phyloP scores from a whole-genome alignment of 2,888 invertebrate species.

The Xestia rhomboidea region DNA sequence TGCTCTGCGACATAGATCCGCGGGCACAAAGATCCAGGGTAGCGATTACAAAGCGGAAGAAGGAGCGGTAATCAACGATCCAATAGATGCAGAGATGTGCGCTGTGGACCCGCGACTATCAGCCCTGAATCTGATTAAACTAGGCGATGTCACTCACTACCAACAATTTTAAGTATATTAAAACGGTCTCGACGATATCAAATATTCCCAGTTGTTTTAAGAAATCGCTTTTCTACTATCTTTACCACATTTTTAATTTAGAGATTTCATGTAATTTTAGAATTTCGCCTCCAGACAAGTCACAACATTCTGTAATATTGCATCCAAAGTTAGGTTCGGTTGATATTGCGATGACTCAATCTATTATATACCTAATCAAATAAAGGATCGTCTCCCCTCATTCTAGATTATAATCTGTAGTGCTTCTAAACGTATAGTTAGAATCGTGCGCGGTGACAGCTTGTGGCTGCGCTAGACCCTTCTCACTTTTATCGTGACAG shows the following conservation, averaged over 20 bases:
- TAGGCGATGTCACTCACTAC: slow-evolving; percentile 27
- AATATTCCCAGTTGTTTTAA: not conserved
- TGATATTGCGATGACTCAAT: not conserved
- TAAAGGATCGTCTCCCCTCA: not conserved
- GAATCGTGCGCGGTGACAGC: slow-evolving; percentile 67
- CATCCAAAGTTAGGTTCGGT: not conserved
- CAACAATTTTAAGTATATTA: slow-evolving; percentile 6
- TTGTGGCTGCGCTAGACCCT: slow-evolving; percentile 73
- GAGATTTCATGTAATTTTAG: not conserved
- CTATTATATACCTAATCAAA: not conserved
- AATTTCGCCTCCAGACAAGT: not conserved
- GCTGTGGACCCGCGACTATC: slow-evolving; percentile 23
- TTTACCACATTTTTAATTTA: not conserved
- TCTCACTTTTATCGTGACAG: slow-evolving; percentile 85
- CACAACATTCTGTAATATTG: not conserved
- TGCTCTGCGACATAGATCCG: slow-evolving; percentile 8
- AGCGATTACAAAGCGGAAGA: slow-evolving; percentile 40
- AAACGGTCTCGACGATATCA: not conserved
- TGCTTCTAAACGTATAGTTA: slow-evolving; percentile 52
- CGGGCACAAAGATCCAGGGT: slow-evolving; percentile 33
- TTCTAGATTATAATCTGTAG: slow-evolving; percentile 41
- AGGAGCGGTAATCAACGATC: slow-evolving; percentile 54
- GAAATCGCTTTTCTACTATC: not conserved
- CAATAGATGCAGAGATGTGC: slow-evolving; percentile 55
- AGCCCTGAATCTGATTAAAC: slow-evolving; percentile 23